Evolutionary conservation across 2,113 vertebrate genomes (phyloP).

Genomic region (Caretta caretta): DNA sequence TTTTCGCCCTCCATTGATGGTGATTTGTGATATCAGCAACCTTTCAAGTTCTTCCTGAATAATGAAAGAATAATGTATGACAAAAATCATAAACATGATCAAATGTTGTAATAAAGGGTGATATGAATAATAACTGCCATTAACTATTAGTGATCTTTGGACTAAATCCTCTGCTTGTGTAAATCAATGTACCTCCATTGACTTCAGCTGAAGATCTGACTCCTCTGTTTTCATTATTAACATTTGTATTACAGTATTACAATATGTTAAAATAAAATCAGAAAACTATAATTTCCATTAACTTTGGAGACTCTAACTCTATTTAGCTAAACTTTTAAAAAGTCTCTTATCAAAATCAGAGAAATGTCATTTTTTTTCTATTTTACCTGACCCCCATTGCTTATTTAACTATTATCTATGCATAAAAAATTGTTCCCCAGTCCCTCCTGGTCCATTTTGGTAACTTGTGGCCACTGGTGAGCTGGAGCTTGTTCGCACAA

Average conservation of each 20-base stretch:
- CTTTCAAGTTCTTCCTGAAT: conserved; percentile 87
- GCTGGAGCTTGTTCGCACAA: no score
- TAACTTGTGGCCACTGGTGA: no score
- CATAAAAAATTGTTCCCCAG: neutral
- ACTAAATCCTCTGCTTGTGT: neutral
- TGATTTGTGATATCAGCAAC: conserved; percentile 79
- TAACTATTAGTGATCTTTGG: neutral
- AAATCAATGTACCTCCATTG: neutral
- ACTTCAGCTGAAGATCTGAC: neutral
- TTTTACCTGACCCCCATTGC: neutral
- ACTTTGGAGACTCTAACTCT: neutral
- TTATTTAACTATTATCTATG: neutral
- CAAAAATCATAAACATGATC: neutral
- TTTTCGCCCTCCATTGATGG: conserved; percentile 79
- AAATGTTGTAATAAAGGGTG: neutral
- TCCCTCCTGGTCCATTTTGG: neutral
- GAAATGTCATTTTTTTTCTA: neutral
- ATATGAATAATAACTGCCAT: neutral
- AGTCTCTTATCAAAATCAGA: neutral
- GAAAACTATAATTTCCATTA: neutral
- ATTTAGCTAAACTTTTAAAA: neutral
- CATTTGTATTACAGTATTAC: neutral
- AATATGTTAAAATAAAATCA: neutral
- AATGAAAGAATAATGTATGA: conserved; percentile 48
- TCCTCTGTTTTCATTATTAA: neutral